phyloP scores from a whole-genome alignment of 2,113 vertebrate genomes.

The Pitta sordida region DNA sequence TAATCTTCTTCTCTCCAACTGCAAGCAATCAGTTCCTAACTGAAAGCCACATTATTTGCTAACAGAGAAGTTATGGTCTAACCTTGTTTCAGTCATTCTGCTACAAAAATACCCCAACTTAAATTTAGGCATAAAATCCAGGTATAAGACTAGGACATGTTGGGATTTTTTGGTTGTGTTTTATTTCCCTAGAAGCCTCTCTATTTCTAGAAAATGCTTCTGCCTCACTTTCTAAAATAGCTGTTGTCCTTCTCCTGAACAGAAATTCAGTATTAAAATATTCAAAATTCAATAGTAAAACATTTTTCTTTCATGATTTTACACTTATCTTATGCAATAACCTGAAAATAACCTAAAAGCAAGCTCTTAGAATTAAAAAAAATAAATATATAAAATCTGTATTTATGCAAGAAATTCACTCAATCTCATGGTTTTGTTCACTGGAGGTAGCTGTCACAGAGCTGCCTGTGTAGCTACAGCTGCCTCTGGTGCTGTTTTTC shows the following conservation, averaged over 20 bases:
- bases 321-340: background rate
- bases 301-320: background rate
- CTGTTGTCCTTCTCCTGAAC: background rate
- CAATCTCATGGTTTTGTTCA: background rate
- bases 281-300: background rate
- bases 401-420: background rate
- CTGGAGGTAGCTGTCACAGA: background rate
- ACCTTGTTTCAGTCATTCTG: background rate
- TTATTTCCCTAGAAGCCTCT: background rate
- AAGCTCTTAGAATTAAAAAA: background rate
- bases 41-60: background rate
- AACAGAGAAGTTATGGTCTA: background rate
- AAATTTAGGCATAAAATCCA: background rate
- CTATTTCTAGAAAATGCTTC: background rate
- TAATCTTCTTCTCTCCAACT: background rate
- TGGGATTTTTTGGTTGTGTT: too few species aligned
- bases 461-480: background rate
- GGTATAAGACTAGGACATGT: background rate
- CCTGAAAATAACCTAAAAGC: background rate
- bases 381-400: background rate
- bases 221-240: background rate
- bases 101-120: background rate
- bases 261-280: too few species aligned
- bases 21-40: background rate
- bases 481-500: background rate